Evolutionary conservation across 2,113 vertebrate genomes (phyloP).

Genomic region (Tachysurus vachellii): DNA sequence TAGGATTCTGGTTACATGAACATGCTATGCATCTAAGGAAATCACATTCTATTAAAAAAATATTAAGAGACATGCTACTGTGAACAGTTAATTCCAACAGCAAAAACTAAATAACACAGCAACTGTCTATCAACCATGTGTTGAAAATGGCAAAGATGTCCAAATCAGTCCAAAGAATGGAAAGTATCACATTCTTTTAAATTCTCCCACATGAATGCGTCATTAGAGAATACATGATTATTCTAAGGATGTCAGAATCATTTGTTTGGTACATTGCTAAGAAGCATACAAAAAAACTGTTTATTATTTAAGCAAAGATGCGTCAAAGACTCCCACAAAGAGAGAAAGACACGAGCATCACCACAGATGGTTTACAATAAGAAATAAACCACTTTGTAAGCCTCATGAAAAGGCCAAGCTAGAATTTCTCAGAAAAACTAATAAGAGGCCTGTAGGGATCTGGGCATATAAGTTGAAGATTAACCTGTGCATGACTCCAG

Average conservation of each 20-base stretch:
- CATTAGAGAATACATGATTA: not conserved
- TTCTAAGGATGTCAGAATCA: not conserved
- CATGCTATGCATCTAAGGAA: not conserved
- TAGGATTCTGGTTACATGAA: no score
- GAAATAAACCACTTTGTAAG: not conserved
- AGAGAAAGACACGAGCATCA: not conserved
- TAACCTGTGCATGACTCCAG: not conserved
- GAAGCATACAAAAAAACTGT: not conserved
- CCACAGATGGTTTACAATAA: conserved; percentile 25
- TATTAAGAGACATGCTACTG: not conserved
- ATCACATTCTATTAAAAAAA: not conserved
- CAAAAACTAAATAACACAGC: not conserved
- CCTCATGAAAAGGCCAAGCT: conserved; percentile 16
- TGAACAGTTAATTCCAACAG: not conserved
- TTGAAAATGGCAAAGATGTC: not conserved
- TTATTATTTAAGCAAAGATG: conserved; percentile 1
- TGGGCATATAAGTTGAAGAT: not conserved
- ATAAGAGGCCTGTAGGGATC: not conserved
- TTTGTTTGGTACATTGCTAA: not conserved
- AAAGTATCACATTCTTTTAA: not conserved
- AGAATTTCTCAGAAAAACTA: not conserved
- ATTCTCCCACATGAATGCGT: not conserved
- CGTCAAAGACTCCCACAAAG: conserved; percentile 15
- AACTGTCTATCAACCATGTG: not conserved
- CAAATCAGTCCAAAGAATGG: not conserved